A percentile compares a stretch with the other conserved stretches of the same genome.
Conservation (phyloP, 2,797 vertebrate genomes). For the Amphiprion clarkii region DNA sequence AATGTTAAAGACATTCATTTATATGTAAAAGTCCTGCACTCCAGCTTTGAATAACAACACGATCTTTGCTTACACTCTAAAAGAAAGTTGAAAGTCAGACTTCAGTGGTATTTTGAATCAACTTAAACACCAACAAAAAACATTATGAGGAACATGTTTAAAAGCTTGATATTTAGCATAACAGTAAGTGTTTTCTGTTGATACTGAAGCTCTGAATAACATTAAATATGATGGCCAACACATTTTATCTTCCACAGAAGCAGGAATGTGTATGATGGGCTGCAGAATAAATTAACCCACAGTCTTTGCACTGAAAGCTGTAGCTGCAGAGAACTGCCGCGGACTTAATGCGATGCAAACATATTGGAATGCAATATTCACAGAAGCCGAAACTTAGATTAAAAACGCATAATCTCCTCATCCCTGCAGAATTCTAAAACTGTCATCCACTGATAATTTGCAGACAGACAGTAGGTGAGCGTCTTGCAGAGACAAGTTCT, state of each 20-base stretch:
- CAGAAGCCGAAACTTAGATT: constrained; percentile 3
- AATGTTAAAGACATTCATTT: no score
- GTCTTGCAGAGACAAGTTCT: constrained; percentile 39
- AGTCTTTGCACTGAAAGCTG: background rate
- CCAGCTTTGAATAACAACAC: no score
- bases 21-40: no score
- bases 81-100: background rate
- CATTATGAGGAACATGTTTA: background rate
- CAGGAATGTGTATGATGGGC: background rate
- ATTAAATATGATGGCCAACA: background rate
- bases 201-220: background rate
- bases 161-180: background rate
- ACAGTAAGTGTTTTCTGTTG: no score
- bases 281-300: background rate
- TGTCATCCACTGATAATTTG: constrained; percentile 42
- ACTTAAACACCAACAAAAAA: background rate
- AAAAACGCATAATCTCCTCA: constrained; percentile 35
- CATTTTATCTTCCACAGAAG: background rate
- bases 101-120: background rate
- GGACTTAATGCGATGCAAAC: constrained; percentile 12
- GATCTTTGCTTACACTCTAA: background rate
- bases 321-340: constrained; percentile 6
- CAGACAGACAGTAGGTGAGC: constrained; percentile 30
- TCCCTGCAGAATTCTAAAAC: constrained; percentile 51
- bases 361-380: constrained; percentile 27